phyloP scores from a whole-genome alignment of 1,140 invertebrate species.

The Achroia grisella region DNA sequence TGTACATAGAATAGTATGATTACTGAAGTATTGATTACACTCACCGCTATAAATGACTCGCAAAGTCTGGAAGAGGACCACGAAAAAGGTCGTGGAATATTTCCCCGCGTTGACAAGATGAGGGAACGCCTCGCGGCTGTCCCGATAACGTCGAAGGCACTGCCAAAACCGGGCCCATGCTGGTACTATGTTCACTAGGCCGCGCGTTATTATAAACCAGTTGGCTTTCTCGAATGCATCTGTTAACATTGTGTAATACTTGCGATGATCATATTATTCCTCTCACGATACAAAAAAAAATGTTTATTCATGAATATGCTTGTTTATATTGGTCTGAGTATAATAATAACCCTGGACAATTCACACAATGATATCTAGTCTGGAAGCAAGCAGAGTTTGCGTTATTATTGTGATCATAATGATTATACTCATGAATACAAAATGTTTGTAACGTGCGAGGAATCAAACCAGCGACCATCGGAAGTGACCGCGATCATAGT shows the following conservation, averaged over 20 bases:
- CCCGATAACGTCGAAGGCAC: conserved; percentile 94
- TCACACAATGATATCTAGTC: too few relatives aligned
- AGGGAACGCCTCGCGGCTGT: conserved; percentile 93
- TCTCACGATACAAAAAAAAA: too few relatives aligned
- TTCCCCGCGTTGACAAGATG: conserved; percentile 98
- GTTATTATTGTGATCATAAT: too few relatives aligned
- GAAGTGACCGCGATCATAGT: too few relatives aligned
- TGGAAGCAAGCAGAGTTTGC: too few relatives aligned
- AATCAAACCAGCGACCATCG: too few relatives aligned
- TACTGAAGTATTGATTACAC: conserved; percentile 10
- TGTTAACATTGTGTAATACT: conserved; percentile 17
- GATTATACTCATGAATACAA: too few relatives aligned
- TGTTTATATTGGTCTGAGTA: too few relatives aligned
- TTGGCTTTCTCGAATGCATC: conserved; percentile 78
- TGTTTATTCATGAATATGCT: too few relatives aligned
- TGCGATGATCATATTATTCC: too few relatives aligned
- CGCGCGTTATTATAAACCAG: conserved; percentile 78
- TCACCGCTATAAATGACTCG: conserved; percentile 66
- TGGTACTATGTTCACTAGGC: conserved; percentile 92
- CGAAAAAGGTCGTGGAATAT: conserved; percentile 98
- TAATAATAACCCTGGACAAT: too few relatives aligned
- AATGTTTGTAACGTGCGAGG: too few relatives aligned
- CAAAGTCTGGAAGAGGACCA: conserved; percentile 90
- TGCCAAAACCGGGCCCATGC: conserved; percentile 99
- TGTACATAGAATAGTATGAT: not conserved